Base-by-base conservation (phyloP, 1,140 invertebrate genomes). In the Ectropis grisescens region DNA sequence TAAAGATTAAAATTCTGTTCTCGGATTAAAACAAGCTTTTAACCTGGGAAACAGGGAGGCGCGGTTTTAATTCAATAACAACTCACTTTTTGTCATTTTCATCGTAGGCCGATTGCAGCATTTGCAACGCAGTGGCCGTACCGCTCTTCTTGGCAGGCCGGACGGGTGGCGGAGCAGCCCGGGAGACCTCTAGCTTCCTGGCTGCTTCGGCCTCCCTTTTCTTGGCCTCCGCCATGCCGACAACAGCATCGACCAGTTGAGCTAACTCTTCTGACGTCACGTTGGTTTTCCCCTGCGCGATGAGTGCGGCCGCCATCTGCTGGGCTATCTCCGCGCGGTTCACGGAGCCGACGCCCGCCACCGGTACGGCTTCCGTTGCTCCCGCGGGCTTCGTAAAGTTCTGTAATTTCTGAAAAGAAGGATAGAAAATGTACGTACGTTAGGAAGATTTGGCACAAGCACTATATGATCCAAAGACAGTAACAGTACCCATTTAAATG, bases 221-320 rank as follows among this genome's bases (percentile, higher is more conserved):
- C 34, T 79, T 79, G 0, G 70, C 69, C 41, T 79, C 74, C 2
- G 75, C 71, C 69, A 80, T 76, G 4, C 71, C 71, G 1, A 92
- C 87, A 11, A 92, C 90, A 10, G 91, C 88, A 42, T 91, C 90
- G n/a, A 93, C 88, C 1, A 94, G 74, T 29, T 88, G 87, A 59
- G 91, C 90, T 27, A 94, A 70, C 58, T 94, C 91, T 26, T 88
- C 87, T 30, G 90, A 87, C 2, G 89, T 88, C 1, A 94, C 88
- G 69, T 93, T 88, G 0, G 89, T 90, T 66, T 90, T 88, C 22
- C 92, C 92, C 75, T 93, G 90, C 4, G 87, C 84, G 1, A 93
- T 72, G 22, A 94, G 67, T 5, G 90, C 91, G 13, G 85, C 87
- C 1, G 93, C 90, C 54, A 94, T 88, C 67, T 93, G 90, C 57